phyloP scores from a whole-genome alignment of 2,888 invertebrate species.

The Sarcophaga subvicina region DNA sequence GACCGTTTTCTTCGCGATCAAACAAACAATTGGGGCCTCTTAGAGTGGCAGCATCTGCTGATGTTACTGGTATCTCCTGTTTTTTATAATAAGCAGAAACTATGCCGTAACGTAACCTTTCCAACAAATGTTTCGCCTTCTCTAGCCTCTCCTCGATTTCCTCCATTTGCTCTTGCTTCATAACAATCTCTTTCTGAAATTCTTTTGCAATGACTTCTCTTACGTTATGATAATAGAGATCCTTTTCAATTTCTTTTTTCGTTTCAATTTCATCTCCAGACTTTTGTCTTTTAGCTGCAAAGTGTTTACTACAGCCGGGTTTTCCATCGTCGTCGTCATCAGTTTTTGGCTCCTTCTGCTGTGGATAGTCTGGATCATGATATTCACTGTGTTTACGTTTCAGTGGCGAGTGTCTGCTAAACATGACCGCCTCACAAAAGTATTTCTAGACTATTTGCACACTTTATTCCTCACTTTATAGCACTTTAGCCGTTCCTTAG shows the following conservation, averaged over 20 bases:
- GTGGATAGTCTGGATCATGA: conserved; percentile 84
- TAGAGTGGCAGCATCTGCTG: conserved; percentile 76
- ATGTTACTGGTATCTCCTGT: conserved; percentile 82
- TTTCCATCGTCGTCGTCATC: conserved; percentile 34
- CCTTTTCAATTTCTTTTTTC: conserved; percentile 6
- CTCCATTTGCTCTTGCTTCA: conserved; percentile 88
- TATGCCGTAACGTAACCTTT: conserved; percentile 84
- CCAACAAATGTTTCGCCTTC: conserved; percentile 84
- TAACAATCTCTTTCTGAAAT: conserved; percentile 87
- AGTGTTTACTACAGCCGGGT: conserved; percentile 33
- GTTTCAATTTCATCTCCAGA: neutral
- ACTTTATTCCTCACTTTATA: neutral
- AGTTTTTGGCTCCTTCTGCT: neutral
- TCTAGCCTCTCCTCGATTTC: conserved; percentile 86
- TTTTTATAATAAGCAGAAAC: conserved; percentile 85
- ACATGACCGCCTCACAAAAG: conserved; percentile 56
- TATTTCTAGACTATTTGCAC: neutral
- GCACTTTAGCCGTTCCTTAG: conserved; percentile 38
- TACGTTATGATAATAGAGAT: conserved; percentile 81
- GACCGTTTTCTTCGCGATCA: conserved; percentile 73
- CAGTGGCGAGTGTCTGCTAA: conserved; percentile 71
- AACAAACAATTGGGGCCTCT: conserved; percentile 76
- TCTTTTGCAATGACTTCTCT: conserved; percentile 87
- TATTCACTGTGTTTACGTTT: conserved; percentile 82
- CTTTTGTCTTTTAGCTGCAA: conserved; percentile 29